Evolutionary conservation across 2,797 vertebrate genomes (phyloP), one percentile per base, ranked within the genome.

Genomic region (Taeniopygia guttata): DNA sequence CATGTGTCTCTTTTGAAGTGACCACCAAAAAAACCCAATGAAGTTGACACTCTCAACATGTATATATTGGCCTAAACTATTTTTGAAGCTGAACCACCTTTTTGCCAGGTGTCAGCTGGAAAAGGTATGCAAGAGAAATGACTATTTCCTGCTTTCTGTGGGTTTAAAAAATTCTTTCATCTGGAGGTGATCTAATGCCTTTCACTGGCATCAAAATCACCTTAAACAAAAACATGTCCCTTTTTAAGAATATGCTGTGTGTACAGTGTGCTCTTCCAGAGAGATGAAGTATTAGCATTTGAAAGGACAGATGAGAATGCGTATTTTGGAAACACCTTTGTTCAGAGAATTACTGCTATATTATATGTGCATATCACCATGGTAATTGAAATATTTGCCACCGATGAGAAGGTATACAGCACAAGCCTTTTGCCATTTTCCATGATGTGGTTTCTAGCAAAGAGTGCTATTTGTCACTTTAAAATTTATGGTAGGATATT

Each of bases 371-470:
- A 26, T 83, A 68, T 95, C 75, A 76, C 79, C 73, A 81, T 87
- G 83, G 85, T 87, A 89, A 90, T 95, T 95, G 79, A 87, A 93
- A 89, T 92, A 85, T 87, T 92, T 96, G 63, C 73, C 59, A 75
- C 26, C 93, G 94, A 94, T 85, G 48, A 67, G 63, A 87, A 69
- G 76, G 67, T 68, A 59, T 94, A 63, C 80, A 91, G 75, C 67
- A 40, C 48, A 79, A 94, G 60, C 55, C 46, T 91, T 89, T 92
- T 93, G 51, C 75, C 91, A 73, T 92, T 96, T 95, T 58, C 82
- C 70, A 38, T 94, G 52, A 84, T 84, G 69, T 72, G 60, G 52
- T 91, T 87, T 77, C 52, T 66, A 88, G 84, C n/a, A 62, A 82
- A 91, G 76, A 73, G 56, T 74, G 48, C 63, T 86, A 68, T 93